phyloP scores from a whole-genome alignment of 2,888 invertebrate genomes.

The Aphidius colemani region DNA sequence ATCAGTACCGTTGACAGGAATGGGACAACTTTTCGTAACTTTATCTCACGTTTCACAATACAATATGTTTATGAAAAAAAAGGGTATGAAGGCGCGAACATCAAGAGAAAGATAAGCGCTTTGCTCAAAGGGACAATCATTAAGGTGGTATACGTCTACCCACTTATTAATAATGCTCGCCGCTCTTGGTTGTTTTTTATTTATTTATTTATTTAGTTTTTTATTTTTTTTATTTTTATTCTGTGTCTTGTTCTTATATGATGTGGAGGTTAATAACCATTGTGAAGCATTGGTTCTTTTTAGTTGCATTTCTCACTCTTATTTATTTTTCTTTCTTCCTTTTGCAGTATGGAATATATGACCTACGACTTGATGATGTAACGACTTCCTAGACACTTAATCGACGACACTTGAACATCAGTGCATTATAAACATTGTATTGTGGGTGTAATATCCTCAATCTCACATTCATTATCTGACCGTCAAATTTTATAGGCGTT shows the following conservation, averaged over 20 bases:
- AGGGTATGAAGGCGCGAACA: neutral
- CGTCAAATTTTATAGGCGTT: too few species aligned
- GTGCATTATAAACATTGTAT: too few species aligned
- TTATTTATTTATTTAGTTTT: neutral
- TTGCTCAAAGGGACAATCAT: conserved; percentile 32
- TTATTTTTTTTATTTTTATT: conserved; percentile 12
- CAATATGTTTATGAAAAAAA: neutral
- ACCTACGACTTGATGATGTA: conserved; percentile 56
- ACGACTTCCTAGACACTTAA: conserved; percentile 49
- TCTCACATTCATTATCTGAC: too few species aligned
- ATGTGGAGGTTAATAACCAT: conserved; percentile 52
- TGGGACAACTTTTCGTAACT: conserved; percentile 14
- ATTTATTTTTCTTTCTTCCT: conserved; percentile 42
- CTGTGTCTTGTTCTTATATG: conserved; percentile 26
- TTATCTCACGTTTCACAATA: conserved; percentile 17
- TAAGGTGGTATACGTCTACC: conserved; percentile 33
- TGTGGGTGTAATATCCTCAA: too few species aligned
- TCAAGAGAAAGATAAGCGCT: conserved; percentile 24
- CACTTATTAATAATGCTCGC: conserved; percentile 39
- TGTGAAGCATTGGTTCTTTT: conserved; percentile 36
- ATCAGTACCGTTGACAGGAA: conserved; percentile 3
- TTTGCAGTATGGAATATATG: conserved; percentile 51
- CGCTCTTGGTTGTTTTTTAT: conserved; percentile 22
- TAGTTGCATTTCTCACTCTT: conserved; percentile 20
- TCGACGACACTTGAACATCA: too few species aligned